Conservation (phyloP, 2,797 vertebrate species). For the Takifugu rubripes region DNA sequence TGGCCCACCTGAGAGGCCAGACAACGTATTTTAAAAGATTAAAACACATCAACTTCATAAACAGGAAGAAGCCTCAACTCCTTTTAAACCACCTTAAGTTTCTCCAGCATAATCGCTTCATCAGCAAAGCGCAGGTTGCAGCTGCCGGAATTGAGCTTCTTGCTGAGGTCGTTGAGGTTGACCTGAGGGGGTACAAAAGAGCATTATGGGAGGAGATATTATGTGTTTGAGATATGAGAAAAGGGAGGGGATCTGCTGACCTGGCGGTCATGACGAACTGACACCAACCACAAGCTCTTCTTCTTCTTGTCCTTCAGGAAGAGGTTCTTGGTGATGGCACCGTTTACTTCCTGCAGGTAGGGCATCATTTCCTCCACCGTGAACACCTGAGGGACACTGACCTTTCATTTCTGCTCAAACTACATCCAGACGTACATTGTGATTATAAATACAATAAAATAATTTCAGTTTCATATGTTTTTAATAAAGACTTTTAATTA, state of each 20-base stretch:
- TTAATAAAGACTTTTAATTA: too few species aligned
- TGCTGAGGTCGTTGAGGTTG: slow-evolving; percentile 85
- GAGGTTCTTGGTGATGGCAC: slow-evolving; percentile 88
- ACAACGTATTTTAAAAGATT: background rate
- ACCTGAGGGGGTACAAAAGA: slow-evolving; percentile 44
- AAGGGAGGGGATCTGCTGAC: slow-evolving; percentile 35
- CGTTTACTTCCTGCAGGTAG: slow-evolving; percentile 82
- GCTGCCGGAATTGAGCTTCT: slow-evolving; percentile 84
- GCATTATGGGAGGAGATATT: background rate
- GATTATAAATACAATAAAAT: too few species aligned
- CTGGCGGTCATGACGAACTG: slow-evolving; percentile 81
- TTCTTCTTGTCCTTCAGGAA: slow-evolving; percentile 96
- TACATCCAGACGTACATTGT: too few species aligned
- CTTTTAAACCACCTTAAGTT: slow-evolving; percentile 65
- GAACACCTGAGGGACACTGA: slow-evolving; percentile 77
- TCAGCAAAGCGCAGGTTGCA: slow-evolving; percentile 91
- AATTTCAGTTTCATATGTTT: too few species aligned
- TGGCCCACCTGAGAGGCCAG: slow-evolving; percentile 77
- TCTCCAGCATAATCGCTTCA: slow-evolving; percentile 85
- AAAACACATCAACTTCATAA: too few species aligned
- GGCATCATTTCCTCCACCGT: slow-evolving; percentile 97
- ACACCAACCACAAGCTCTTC: slow-evolving; percentile 88
- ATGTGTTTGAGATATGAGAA: background rate
- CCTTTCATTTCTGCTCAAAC: background rate
- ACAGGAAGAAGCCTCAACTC: too few species aligned